A percentile compares a stretch with the other conserved stretches of the same genome.
phyloP scores from a whole-genome alignment of 2,113 vertebrate species.

The Hippocampus abdominalis region DNA sequence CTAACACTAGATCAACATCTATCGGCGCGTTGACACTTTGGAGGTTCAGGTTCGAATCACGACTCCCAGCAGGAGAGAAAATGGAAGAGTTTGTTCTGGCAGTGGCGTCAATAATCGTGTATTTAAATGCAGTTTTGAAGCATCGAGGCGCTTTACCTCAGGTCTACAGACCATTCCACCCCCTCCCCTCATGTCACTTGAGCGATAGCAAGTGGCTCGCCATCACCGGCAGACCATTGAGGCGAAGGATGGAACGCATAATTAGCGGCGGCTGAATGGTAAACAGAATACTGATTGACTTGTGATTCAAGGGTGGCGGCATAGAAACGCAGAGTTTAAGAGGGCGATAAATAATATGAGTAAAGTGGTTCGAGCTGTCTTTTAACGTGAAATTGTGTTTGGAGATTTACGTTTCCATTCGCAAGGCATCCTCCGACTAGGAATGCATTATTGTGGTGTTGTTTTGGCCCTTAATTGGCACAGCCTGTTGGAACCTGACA shows the following conservation, averaged over 20 bases:
- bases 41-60: too few species aligned
- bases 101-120: background rate
- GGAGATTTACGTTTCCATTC: background rate
- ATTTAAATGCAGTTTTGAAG: background rate
- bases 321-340: background rate
- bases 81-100: background rate
- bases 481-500: background rate
- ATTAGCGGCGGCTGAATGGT: background rate
- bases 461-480: background rate
- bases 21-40: background rate
- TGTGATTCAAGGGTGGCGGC: background rate
- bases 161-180: background rate
- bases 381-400: background rate
- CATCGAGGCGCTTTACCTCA: background rate
- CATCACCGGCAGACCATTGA: background rate
- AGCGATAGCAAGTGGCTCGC: background rate
- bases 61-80: background rate
- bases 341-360: background rate
- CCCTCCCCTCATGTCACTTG: background rate
- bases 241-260: background rate
- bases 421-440: background rate
- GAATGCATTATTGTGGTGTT: background rate
- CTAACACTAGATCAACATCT: background rate
- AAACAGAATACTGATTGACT: conserved; percentile 1
- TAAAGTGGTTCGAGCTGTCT: background rate